Percentiles rank a stretch among this genome's conserved stretches.
Conservation (phyloP, 1,140 invertebrate genomes). For the Bathynomus jamesi region DNA sequence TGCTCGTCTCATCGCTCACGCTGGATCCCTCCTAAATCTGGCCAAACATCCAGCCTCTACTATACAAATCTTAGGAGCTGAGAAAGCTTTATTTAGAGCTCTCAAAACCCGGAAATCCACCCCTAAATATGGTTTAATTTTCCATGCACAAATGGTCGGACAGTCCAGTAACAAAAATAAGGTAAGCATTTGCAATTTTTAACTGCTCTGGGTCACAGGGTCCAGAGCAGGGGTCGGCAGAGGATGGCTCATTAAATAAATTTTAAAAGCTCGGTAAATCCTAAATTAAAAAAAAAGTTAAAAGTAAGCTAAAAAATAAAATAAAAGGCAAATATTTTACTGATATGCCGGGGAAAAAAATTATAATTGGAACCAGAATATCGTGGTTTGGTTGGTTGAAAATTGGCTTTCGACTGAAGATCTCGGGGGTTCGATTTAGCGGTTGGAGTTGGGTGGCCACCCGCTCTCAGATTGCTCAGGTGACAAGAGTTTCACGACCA, state of each 20-base stretch:
- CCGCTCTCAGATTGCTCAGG: too few species aligned
- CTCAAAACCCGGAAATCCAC: conserved; percentile 76
- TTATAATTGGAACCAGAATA: too few species aligned
- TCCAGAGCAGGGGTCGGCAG: too few species aligned
- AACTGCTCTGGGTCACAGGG: not conserved
- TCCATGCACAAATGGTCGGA: conserved; percentile 88
- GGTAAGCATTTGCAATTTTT: conserved; percentile 49
- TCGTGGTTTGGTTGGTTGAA: too few species aligned
- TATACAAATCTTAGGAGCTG: conserved; percentile 94
- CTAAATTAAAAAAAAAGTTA: not conserved
- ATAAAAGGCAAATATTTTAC: not conserved
- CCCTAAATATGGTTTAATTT: conserved; percentile 98
- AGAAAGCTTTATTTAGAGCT: conserved; percentile 87
- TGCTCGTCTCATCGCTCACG: conserved; percentile 38
- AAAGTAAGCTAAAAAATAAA: not conserved
- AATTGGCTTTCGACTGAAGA: too few species aligned
- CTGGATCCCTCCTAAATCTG: conserved; percentile 82
- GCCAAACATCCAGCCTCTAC: conserved; percentile 98
- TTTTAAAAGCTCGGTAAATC: not conserved
- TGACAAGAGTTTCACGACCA: too few species aligned
- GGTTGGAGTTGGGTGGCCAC: too few species aligned
- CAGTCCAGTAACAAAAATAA: conserved; percentile 81
- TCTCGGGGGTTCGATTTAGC: too few species aligned
- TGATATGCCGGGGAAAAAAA: not conserved
- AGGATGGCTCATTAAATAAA: not conserved